Conservation (phyloP, 2,113 vertebrate genomes). For the Ictidomys tridecemlineatus region DNA sequence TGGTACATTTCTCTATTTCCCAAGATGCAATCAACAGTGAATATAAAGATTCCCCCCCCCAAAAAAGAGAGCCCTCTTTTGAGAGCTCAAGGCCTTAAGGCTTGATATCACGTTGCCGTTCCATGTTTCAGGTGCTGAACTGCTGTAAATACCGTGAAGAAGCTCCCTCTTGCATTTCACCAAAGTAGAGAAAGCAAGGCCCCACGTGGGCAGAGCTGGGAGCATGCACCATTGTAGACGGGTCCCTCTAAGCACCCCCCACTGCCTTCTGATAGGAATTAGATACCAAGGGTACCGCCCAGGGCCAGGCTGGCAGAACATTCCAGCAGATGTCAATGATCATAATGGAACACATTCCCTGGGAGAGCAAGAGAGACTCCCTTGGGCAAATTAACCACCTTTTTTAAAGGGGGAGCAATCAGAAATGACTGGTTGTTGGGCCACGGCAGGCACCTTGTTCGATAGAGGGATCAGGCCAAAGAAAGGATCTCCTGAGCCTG, state of each 20-base stretch:
- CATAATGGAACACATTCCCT: slow-evolving; percentile 24
- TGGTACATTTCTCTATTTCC: not conserved
- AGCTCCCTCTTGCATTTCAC: not conserved
- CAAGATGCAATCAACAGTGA: not conserved
- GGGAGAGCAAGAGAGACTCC: slow-evolving; percentile 59
- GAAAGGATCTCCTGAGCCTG: not conserved
- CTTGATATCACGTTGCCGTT: no score
- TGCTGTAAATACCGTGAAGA: not conserved
- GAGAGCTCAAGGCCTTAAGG: not conserved
- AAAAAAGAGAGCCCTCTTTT: not conserved
- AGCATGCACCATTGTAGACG: not conserved
- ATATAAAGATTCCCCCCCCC: not conserved
- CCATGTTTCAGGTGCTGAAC: not conserved
- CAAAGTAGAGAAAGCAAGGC: not conserved
- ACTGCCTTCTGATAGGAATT: not conserved
- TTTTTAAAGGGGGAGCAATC: slow-evolving; percentile 49
- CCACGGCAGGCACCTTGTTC: not conserved
- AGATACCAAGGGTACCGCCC: not conserved
- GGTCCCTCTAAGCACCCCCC: not conserved
- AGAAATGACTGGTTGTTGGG: not conserved
- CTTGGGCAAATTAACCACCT: slow-evolving; percentile 25
- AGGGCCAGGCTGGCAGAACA: slow-evolving; percentile 62
- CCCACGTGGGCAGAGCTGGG: not conserved
- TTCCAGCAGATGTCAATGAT: slow-evolving; percentile 60
- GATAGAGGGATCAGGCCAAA: not conserved